These are phyloP conservation scores for Eilema sororculum DNA, from an alignment of 2,888 invertebrate genomes.

Conservation along the genomic window DNA sequence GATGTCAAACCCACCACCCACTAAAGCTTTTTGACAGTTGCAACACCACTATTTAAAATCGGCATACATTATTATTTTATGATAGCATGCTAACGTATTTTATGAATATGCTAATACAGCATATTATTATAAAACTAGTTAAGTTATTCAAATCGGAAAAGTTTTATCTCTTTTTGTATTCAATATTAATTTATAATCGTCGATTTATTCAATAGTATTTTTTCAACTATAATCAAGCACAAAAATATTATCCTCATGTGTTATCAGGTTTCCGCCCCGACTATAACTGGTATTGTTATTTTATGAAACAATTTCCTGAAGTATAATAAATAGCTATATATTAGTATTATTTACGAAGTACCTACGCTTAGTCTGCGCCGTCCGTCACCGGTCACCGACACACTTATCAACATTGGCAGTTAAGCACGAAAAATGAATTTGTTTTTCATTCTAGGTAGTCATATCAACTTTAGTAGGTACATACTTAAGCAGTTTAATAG, in stretches of 20 bases:
- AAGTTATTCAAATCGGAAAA: background rate
- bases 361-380: background rate
- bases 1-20: no score
- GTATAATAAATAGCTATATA: background rate
- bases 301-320: background rate
- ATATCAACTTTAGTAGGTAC: background rate
- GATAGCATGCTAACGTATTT: no score
- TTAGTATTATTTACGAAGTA: background rate
- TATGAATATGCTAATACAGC: background rate
- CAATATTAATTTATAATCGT: background rate
- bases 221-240: background rate
- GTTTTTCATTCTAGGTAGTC: background rate
- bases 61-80: background rate
- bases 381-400: no score
- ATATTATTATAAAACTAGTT: no score
- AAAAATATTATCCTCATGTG: background rate
- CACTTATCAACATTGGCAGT: background rate
- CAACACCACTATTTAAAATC: background rate
- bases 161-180: background rate
- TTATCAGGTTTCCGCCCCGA: slow-evolving; percentile 1
- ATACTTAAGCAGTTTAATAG: background rate
- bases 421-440: background rate
- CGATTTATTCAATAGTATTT: background rate
- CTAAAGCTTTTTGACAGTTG: background rate
- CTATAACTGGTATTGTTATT: background rate